These are phyloP conservation scores for Charaxes varanes DNA, from an alignment of 1,140 invertebrate genomes.

Conservation along the genomic window DNA sequence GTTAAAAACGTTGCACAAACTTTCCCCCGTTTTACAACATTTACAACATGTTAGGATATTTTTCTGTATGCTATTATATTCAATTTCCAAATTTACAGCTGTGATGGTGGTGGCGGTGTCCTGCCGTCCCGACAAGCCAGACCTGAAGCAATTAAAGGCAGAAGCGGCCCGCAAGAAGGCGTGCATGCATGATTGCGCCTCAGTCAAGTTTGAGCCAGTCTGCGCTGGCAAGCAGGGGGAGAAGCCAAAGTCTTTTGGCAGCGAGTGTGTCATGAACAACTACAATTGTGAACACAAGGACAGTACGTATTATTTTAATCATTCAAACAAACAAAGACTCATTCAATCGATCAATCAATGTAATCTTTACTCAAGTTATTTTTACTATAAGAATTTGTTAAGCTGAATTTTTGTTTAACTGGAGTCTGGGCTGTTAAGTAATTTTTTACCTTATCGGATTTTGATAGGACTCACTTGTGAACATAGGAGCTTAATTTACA, in stretches of 20 bases:
- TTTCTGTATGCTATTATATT: too few species aligned
- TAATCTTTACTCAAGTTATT: too few species aligned
- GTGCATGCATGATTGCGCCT: conserved; percentile 66
- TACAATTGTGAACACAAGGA: conserved; percentile 76
- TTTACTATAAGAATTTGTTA: too few species aligned
- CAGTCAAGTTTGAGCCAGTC: conserved; percentile 61
- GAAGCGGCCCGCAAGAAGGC: conserved; percentile 67
- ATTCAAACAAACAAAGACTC: neutral
- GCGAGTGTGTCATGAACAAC: conserved; percentile 74
- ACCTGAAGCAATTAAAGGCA: conserved; percentile 64
- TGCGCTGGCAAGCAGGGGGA: conserved; percentile 73
- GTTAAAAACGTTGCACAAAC: too few species aligned
- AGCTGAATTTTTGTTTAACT: too few species aligned
- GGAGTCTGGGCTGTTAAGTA: too few species aligned
- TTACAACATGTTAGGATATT: too few species aligned
- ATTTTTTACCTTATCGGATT: too few species aligned
- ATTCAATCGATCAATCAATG: too few species aligned
- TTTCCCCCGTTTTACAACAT: too few species aligned
- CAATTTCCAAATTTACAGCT: conserved; percentile 35
- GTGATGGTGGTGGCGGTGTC: conserved; percentile 43
- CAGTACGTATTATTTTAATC: conserved; percentile 51
- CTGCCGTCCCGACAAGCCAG: conserved; percentile 56
- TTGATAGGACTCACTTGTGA: too few species aligned
- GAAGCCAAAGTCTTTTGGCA: conserved; percentile 73
- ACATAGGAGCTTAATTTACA: too few species aligned